Base-by-base conservation (phyloP, 2,888 invertebrate species). In the Glyphotaelius pellucidus region DNA sequence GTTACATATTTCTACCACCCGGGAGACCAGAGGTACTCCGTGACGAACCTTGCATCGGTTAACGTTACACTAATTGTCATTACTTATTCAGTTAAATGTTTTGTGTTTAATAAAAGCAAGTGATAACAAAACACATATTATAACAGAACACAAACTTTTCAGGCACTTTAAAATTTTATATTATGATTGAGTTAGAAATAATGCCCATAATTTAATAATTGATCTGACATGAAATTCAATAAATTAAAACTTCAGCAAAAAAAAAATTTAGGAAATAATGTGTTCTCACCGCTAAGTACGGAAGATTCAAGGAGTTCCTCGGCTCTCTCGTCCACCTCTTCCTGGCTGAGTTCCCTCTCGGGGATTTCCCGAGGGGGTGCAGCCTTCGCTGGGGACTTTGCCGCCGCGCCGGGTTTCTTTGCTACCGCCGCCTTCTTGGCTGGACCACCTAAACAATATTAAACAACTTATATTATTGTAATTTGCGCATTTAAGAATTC, bases 291-390 rank as follows among this genome's bases (percentile, higher is more conserved):
- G 93, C 94, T 94, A 3, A 96, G 93, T 35, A 97, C 96, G 84
- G 98, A 98, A 0, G 96, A 95, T 0, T 97, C 95, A 19, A 98
- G 95, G 31, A 98, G 94, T 93, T 97, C 97, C 80, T 97, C 96
- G 0, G 98, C 98, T 94, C 97, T 97, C 90, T 97, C 97, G 91
- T 98, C 97, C 0, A 98, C 97, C 94, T 98, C 98, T 92, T 99
- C 99, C 38, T 97, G 97, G 25, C 97, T 96, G 90, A 98, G 95
- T 94, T 98, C 98, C 87, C 96, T 97, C 94, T 98, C 98, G 0
- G 95, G 94, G 31, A 95, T 95, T 80, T 95, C 96, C 3, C 96
- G 95, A 12, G 95, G 94, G 93, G 94, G 95, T 1, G 95, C 94
- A 0, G 95, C 95, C 32, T 95, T 95, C 3, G 94, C 93, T 7